Percentiles rank a stretch among this genome's conserved stretches.
Conservation (phyloP, 2,113 vertebrate genomes). For the Hylia prasina region DNA sequence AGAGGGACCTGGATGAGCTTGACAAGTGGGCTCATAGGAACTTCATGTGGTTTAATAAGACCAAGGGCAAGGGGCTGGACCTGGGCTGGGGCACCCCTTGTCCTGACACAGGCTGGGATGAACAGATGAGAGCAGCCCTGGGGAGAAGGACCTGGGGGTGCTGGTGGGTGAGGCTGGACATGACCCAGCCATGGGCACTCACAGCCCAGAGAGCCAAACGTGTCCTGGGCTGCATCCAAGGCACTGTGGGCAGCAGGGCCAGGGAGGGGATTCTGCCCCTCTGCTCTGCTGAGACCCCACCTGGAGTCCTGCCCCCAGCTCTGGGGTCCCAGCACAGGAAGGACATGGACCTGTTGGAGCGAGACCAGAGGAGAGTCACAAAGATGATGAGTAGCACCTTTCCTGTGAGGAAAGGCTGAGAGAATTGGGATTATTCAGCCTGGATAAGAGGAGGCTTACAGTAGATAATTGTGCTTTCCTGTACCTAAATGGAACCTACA, state of each 20-base stretch:
- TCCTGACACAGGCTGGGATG: not conserved
- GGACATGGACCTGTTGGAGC: fast-evolving
- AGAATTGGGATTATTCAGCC: not conserved
- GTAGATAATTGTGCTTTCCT: not conserved
- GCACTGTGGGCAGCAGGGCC: fast-evolving
- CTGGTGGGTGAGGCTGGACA: not conserved
- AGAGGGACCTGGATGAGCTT: not conserved
- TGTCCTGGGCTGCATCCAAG: not conserved
- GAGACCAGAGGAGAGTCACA: fast-evolving
- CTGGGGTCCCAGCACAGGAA: not conserved
- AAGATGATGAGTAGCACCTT: not conserved
- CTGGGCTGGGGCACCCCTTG: not conserved
- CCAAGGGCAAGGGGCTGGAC: not conserved
- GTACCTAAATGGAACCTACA: not conserved
- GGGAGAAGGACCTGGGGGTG: not conserved
- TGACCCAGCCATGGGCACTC: not conserved
- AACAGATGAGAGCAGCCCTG: not conserved
- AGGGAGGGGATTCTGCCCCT: not conserved
- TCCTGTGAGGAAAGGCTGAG: not conserved
- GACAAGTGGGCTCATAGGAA: not conserved
- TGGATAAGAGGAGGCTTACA: not conserved
- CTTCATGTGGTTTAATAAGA: not conserved
- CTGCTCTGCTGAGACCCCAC: not conserved
- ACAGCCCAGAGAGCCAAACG: fast-evolving
- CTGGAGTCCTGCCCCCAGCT: fast-evolving